A percentile compares a stretch with the other conserved stretches of the same genome.
These are phyloP conservation scores for Bostrychus sinensis DNA, from an alignment of 2,113 vertebrate genomes.

Conservation along the genomic window DNA sequence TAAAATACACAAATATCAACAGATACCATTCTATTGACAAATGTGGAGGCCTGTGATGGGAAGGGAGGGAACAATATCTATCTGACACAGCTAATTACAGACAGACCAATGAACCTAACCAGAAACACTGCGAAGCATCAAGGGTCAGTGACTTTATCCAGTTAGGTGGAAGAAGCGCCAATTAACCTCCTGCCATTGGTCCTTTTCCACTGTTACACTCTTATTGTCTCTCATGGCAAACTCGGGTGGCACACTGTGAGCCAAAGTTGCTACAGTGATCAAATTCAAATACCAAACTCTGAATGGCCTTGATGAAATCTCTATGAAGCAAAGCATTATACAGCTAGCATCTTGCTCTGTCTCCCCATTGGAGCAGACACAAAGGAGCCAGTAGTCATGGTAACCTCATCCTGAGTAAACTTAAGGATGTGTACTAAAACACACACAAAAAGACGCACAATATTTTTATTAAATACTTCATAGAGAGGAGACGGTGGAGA, in stretches of 20 bases:
- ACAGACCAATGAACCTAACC: slow-evolving; percentile 11
- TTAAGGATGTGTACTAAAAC: slow-evolving; percentile 57
- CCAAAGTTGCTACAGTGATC: slow-evolving; percentile 48
- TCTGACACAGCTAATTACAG: slow-evolving; percentile 40
- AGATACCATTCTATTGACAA: slow-evolving; percentile 4
- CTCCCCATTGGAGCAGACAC: slow-evolving; percentile 58
- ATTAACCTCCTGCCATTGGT: slow-evolving; percentile 5
- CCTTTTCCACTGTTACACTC: neutral
- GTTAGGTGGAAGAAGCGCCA: slow-evolving; percentile 18
- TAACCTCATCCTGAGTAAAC: slow-evolving; percentile 71
- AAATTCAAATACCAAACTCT: slow-evolving; percentile 60
- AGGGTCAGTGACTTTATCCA: slow-evolving; percentile 5
- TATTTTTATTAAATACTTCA: slow-evolving; percentile 63
- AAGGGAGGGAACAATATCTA: slow-evolving; percentile 11
- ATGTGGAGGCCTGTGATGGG: slow-evolving; percentile 13
- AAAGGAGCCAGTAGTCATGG: slow-evolving; percentile 75
- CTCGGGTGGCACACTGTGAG: slow-evolving; percentile 50
- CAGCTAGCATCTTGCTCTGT: slow-evolving; percentile 45
- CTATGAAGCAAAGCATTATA: slow-evolving; percentile 63
- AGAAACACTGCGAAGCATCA: slow-evolving; percentile 15
- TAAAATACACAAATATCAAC: slow-evolving; percentile 21
- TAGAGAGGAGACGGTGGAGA: slow-evolving; percentile 29
- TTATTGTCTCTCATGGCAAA: slow-evolving; percentile 20
- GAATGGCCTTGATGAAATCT: slow-evolving; percentile 76
- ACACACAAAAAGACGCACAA: slow-evolving; percentile 17